Percentiles rank a stretch among this genome's conserved stretches.
These are phyloP conservation scores for Oncorhynchus gorbuscha DNA, from an alignment of 2,113 vertebrate species.

Conservation along the genomic window DNA sequence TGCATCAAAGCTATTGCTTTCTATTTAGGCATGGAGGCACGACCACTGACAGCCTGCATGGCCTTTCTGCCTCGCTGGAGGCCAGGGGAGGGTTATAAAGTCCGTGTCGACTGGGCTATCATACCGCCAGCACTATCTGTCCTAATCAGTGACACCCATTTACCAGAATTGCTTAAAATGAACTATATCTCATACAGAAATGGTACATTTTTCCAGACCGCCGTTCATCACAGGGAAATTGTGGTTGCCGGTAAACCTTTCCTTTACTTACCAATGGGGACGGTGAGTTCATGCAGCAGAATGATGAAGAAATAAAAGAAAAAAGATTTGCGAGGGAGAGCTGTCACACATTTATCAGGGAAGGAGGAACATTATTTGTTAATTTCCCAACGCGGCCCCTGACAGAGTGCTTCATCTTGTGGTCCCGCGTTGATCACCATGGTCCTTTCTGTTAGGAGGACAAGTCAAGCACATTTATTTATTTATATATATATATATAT, in stretches of 20 bases:
- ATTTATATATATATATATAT: too few species aligned
- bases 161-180: constrained; percentile 95
- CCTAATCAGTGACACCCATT: constrained; percentile 95
- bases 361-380: constrained; percentile 99
- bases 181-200: constrained; percentile 95
- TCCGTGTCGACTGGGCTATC: background rate
- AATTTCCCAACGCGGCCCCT: constrained; percentile 98
- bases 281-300: constrained; percentile 89
- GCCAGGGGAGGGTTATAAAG: constrained; percentile 28
- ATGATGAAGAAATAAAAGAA: constrained; percentile 87
- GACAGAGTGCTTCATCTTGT: constrained; percentile 97
- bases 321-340: constrained; percentile 99
- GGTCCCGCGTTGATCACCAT: constrained; percentile 83
- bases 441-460: constrained; percentile 90
- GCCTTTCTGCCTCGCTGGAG: constrained; percentile 80
- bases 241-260: constrained; percentile 92
- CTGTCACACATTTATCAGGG: constrained; percentile 99
- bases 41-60: constrained; percentile 53
- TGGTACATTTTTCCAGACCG: constrained; percentile 86
- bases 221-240: constrained; percentile 90
- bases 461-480: constrained; percentile 88
- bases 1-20: constrained; percentile 63
- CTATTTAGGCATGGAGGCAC: constrained; percentile 46
- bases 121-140: constrained; percentile 80
- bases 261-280: constrained; percentile 87